phyloP scores from a whole-genome alignment of 2,797 vertebrate species.

The Coregonus ussuriensis region DNA sequence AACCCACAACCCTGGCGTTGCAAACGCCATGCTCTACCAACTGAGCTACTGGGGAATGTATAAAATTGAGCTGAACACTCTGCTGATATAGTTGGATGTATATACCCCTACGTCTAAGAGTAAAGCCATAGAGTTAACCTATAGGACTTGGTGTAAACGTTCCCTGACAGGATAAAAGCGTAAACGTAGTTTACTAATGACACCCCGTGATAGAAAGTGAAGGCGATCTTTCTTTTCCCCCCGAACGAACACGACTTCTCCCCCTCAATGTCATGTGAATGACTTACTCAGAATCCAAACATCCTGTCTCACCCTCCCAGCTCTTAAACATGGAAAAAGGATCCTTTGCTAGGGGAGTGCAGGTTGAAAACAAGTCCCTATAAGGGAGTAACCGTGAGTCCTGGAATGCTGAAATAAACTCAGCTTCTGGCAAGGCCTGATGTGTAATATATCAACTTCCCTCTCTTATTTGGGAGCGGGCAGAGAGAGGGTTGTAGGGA shows the following conservation, averaged over 20 bases:
- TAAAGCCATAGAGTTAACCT: not conserved
- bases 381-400: constrained; percentile 55
- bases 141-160: not conserved
- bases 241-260: not conserved
- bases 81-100: constrained; percentile 15
- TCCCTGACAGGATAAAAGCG: not conserved
- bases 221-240: not conserved
- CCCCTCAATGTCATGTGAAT: constrained; percentile 20
- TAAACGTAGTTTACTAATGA: not conserved
- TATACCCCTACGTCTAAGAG: not conserved
- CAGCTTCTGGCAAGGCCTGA: constrained; percentile 55
- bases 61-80: constrained; percentile 7
- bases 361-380: constrained; percentile 69
- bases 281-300: constrained; percentile 30
- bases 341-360: constrained; percentile 38
- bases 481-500: constrained; percentile 23
- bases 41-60: too few species aligned
- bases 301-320: constrained; percentile 43
- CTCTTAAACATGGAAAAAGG: constrained; percentile 46
- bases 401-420: constrained; percentile 69
- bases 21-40: too few species aligned
- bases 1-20: too few species aligned
- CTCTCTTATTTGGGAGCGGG: constrained; percentile 39
- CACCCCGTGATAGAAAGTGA: not conserved
- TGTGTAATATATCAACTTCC: constrained; percentile 59